Base-by-base conservation (phyloP, 2,797 vertebrate genomes). In the Tenualosa thibaudeaui region DNA sequence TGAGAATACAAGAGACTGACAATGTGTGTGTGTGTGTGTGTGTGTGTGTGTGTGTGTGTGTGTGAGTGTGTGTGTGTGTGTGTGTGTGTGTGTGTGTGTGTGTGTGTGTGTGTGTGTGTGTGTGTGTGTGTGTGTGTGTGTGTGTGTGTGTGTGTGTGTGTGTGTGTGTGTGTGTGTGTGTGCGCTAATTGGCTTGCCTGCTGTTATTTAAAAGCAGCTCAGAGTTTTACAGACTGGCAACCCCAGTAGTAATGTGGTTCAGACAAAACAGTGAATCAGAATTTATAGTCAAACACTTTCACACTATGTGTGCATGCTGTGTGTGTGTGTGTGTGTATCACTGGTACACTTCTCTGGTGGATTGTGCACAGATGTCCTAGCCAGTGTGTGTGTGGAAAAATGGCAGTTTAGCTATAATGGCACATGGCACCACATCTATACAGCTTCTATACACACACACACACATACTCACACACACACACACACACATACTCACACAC, bases 171-270 rank as follows among this genome's bases (percentile, higher is more conserved):
- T 62, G 60, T 62, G 60, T 62, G 60, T 62, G 58, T 46, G 78
- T 19, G 75, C 86, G 91, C 91, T 95, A 94, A 94, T 93, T 94
- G 90, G 88, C 88, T 89, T 82, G 88, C 86, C 89, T 91, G 91
- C 85, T 86, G 89, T 88, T 91, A 92, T 94, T 95, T 95, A 94
- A 93, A 89, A 83, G 81, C 22, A 78, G 68, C 53, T 49, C 51
- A 31, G 58, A 85, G 86, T 92, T 94, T 94, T 93, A 94, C 92
- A 88, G 91, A 93, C 93, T 93, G 81, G 87, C 68, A 86, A 68
- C 78, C 82, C 88, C 31, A 85, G 68, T 53, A 54, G 1, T 81
- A 37, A 85, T 87, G 87, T 84, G 87, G 88, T 81, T 85, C 56
- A 81, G 60, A 87, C 86, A 82, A 71, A 71, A 40, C 65, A 71